Base-by-base conservation (phyloP, 2,888 invertebrate genomes). In the Listrodromus nycthemerus region DNA sequence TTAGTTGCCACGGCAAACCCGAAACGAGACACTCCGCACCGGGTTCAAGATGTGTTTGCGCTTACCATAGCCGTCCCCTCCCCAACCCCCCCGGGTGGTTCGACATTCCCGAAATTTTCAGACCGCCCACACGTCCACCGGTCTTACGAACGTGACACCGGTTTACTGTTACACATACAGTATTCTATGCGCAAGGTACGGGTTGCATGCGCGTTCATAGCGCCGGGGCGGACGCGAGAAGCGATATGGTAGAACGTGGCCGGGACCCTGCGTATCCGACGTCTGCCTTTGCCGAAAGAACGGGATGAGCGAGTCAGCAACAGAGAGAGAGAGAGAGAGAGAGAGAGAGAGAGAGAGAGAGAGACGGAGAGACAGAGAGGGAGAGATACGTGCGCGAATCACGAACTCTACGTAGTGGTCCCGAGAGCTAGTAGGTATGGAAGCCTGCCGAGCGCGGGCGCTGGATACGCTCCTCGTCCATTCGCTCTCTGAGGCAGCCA, bases 21-120 rank as follows among this genome's bases (percentile, higher is more conserved):
- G 48, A 69, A 84, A 66, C 70, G 75, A 76, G 80, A 71, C 61
- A 50, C 52, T 21, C 63, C 7, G 33, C 30, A 13, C 16, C 1
- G 13, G 41, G n/a, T 70, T 13, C 52, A 52, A 69, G 33, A 41
- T 66, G 50, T 55, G 74, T 24, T 50, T 69, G 63, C 65, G 71
- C 37, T n/a, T 71, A 55, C 37, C 66, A 33, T 41, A 52, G 65
- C 37, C 37, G 1, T 10, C 37, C 37, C 55, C 65, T 45, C 52
- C 76, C 63, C 50, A 21, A 21, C 65, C 52, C 58, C 80, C 78
- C 65, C 69, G 73, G 83, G 82, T 78, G 85, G 80, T 83, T 84
- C 80, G 74, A 86, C 84, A 84, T 84, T 84, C 84, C 74, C 78
- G 74, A 84, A 84, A 84, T 81, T 81, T 84, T 81, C 84, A 74